Conservation (phyloP, 2,113 vertebrate species). For the Atractosteus spatula region DNA sequence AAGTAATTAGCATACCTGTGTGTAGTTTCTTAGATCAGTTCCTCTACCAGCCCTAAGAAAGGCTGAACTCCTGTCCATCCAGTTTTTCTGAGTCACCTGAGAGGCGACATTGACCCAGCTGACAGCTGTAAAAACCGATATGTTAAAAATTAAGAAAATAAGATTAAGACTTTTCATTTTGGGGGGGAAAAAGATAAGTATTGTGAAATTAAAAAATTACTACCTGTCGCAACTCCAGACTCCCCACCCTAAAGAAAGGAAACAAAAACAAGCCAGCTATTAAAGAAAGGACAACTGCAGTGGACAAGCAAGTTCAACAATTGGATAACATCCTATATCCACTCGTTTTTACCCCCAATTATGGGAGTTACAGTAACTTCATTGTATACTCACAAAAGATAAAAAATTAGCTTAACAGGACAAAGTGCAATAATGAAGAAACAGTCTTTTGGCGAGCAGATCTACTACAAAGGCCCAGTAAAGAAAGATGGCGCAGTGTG, state of each 20-base stretch:
- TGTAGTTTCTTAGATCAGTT: constrained; percentile 75
- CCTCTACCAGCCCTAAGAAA: constrained; percentile 81
- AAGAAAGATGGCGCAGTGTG: no score
- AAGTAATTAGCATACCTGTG: constrained; percentile 67
- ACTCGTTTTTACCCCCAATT: no score
- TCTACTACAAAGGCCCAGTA: no score
- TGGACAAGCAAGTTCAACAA: not conserved
- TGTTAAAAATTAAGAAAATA: not conserved
- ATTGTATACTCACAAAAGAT: no score
- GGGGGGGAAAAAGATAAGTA: no score
- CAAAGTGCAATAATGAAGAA: no score
- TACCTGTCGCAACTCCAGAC: constrained; percentile 80
- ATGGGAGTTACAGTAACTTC: no score
- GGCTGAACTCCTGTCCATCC: constrained; percentile 75
- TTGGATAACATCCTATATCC: no score
- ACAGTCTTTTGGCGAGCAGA: no score
- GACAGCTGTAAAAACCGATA: constrained; percentile 53
- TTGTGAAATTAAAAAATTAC: not conserved
- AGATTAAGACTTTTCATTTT: not conserved
- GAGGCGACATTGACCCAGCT: constrained; percentile 83
- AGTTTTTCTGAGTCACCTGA: constrained; percentile 81
- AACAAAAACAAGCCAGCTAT: constrained; percentile 23
- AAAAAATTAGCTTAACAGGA: no score
- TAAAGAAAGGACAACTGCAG: not conserved
- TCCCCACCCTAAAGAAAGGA: constrained; percentile 72